phyloP scores from a whole-genome alignment of 2,888 invertebrate species.

The Trisateles emortualis region DNA sequence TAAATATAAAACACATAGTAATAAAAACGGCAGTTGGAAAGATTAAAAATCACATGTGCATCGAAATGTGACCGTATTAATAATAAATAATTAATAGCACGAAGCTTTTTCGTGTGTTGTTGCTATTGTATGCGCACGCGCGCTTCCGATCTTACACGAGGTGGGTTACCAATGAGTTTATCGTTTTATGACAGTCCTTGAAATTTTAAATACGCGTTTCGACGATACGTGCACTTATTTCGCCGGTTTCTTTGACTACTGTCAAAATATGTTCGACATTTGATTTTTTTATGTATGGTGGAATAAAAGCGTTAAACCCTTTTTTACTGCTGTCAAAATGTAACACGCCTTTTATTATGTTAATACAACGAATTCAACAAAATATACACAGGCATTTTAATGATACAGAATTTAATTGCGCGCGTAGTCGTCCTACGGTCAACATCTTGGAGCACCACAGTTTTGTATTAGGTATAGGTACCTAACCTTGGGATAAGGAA shows the following conservation, averaged over 20 bases:
- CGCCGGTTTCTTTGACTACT: constrained; percentile 16
- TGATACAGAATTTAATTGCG: too few species aligned
- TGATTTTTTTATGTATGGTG: neutral
- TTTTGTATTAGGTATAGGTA: too few species aligned
- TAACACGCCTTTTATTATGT: too few species aligned
- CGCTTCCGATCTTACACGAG: constrained; percentile 50
- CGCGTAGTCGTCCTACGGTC: too few species aligned
- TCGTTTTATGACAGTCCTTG: constrained; percentile 53
- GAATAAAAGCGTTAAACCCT: too few species aligned
- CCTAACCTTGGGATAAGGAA: too few species aligned
- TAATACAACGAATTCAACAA: too few species aligned
- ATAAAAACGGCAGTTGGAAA: constrained; percentile 20
- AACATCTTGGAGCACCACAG: too few species aligned
- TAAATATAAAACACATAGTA: constrained; percentile 10
- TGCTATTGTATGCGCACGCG: constrained; percentile 56
- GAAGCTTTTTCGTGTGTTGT: constrained; percentile 45
- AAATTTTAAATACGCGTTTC: constrained; percentile 53
- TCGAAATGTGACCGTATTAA: constrained; percentile 40
- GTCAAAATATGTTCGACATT: constrained; percentile 13
- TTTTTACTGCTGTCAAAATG: too few species aligned
- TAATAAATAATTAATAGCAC: constrained; percentile 51
- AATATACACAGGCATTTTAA: too few species aligned
- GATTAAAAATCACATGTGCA: constrained; percentile 37
- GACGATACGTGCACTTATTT: constrained; percentile 55
- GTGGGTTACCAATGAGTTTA: constrained; percentile 59